Base-by-base conservation (phyloP, 2,888 invertebrate genomes). In the Cerastoderma edule region DNA sequence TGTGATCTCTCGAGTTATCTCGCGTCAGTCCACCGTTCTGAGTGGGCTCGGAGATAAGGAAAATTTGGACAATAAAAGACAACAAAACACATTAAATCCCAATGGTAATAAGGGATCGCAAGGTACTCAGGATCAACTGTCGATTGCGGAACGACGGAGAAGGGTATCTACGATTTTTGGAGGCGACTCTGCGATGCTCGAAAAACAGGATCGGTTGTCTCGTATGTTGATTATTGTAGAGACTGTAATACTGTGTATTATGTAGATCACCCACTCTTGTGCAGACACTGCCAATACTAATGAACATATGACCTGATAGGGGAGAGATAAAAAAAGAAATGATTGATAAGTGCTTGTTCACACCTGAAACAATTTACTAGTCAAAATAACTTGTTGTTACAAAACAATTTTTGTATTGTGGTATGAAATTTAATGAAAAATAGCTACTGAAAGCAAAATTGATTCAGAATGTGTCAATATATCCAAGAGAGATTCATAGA, bases 161-260 rank as follows among this genome's bases (percentile, higher is more conserved):
- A 65, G 39, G 44, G 46, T 65, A 57, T 65, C 63, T 63, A 46
- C 64, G 46, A 74, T 85, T 30, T 80, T 83, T 67, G 85, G 85
- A 35, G 80, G 56, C 27, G 77, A 76, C 13, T 64, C 75, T 4
- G 68, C 70, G 19, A 57, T 72, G 13, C 48, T 78, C 24, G 69
- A 72, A n/a, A 78, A 82, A 16, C 75, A 80, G 66, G 80, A 83
- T 54, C 73, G 66, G 33, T 72, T 82, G 24, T 71, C 80, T 48
- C 78, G 84, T 84, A 84, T 80, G 84, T 84, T 33, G 32, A 57
- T 30, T n/a, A 32, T n/a, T 32, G 57, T 57, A 57, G 32, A 28
- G 22, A 44, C 50, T n/a, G n/a, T n/a, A n/a, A n/a, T n/a, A n/a
- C n/a, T 50, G 39, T 44, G 64, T 73, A 73, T 53, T 5, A 8